Conservation (phyloP, 1,140 invertebrate species). For the Adelges cooleyi region DNA sequence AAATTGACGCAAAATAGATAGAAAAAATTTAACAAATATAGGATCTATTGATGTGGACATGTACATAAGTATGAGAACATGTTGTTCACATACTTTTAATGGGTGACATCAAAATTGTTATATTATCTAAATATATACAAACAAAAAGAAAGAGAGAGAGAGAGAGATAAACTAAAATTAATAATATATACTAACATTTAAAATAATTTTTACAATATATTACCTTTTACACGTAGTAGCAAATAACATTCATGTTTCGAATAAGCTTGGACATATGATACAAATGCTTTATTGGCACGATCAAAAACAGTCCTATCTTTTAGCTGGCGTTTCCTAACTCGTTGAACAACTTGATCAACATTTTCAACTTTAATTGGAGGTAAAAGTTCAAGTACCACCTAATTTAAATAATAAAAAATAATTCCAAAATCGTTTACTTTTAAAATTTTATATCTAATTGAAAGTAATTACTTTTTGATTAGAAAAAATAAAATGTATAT, state of each 20-base stretch:
- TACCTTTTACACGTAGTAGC: conserved; percentile 54
- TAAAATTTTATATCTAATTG: not conserved
- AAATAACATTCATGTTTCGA: conserved; percentile 91
- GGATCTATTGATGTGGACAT: too few relatives aligned
- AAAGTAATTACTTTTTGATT: conserved; percentile 68
- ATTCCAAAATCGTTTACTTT: too few relatives aligned
- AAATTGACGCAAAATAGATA: too few relatives aligned
- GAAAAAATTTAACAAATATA: too few relatives aligned
- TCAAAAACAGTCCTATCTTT: conserved; percentile 69
- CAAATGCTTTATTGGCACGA: conserved; percentile 83
- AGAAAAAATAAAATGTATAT: conserved; percentile 78
- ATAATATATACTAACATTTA: not conserved
- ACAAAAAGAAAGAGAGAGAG: not conserved
- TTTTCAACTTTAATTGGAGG: conserved; percentile 23
- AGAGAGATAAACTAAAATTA: too few relatives aligned
- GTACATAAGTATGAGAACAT: too few relatives aligned
- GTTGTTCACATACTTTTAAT: not conserved
- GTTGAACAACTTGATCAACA: conserved; percentile 34
- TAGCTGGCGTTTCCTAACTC: conserved; percentile 50
- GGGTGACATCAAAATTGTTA: not conserved
- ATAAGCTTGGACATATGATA: conserved; percentile 89
- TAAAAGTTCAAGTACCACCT: conserved; percentile 33
- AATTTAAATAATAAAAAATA: not conserved
- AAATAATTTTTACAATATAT: too few relatives aligned
- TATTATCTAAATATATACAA: not conserved